Percentiles rank a stretch among this genome's conserved stretches.
These are phyloP conservation scores for Tetragnatha montana DNA, from an alignment of 2,888 invertebrate species.

Conservation along the genomic window DNA sequence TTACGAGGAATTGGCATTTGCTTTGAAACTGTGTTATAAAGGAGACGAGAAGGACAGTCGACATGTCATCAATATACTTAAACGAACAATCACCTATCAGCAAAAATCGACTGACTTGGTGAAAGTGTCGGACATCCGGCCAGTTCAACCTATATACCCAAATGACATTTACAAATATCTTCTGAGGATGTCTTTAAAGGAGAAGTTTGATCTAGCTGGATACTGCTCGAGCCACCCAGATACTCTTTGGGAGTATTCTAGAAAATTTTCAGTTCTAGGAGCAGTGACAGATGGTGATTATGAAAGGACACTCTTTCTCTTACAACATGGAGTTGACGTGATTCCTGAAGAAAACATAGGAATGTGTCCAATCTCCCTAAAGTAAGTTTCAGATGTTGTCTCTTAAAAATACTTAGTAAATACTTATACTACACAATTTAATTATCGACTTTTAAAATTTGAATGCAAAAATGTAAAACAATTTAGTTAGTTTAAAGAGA, in stretches of 20 bases:
- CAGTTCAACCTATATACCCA: conserved; percentile 33
- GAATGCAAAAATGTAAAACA: not conserved
- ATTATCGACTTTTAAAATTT: not conserved
- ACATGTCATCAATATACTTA: conserved; percentile 13
- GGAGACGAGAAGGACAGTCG: conserved; percentile 15
- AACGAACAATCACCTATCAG: conserved; percentile 17
- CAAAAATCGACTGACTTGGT: not conserved
- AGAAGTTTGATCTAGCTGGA: conserved; percentile 13
- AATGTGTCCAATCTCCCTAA: not conserved
- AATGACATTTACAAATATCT: conserved; percentile 26
- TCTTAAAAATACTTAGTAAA: not conserved
- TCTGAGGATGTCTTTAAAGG: conserved; percentile 8
- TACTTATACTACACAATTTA: not conserved
- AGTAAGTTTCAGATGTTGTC: not conserved
- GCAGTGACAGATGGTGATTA: conserved; percentile 39
- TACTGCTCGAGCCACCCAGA: conserved; percentile 23
- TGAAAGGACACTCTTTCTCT: not conserved
- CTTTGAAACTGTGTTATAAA: conserved; percentile 21
- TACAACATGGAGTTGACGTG: conserved; percentile 40
- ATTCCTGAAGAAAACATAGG: not conserved
- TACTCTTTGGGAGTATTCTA: conserved; percentile 51
- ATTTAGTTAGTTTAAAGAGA: not conserved
- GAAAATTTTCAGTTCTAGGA: conserved; percentile 26
- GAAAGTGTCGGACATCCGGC: not conserved
- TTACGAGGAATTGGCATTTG: conserved; percentile 26